These are phyloP conservation scores for Bemisia tabaci DNA, from an alignment of 1,140 invertebrate species.

Conservation along the genomic window DNA sequence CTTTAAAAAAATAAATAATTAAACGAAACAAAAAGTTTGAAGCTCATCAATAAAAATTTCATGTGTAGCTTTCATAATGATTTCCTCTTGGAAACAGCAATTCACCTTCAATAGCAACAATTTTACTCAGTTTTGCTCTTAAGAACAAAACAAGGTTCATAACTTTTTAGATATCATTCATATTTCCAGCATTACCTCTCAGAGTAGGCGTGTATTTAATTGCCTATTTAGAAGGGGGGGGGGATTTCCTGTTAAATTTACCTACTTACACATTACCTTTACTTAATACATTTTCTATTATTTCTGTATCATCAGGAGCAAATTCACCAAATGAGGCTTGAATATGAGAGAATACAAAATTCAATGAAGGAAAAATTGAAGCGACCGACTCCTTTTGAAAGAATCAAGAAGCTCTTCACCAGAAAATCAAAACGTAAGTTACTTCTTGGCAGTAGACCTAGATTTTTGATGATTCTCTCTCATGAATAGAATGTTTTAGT, in stretches of 20 bases:
- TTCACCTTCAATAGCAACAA: neutral
- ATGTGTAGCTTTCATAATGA: neutral
- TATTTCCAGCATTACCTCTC: neutral
- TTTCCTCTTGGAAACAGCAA: neutral
- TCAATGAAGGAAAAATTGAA: slow-evolving; percentile 54
- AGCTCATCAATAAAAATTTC: neutral
- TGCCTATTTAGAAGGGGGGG: neutral
- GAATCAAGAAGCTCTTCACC: slow-evolving; percentile 59
- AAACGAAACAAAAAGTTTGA: neutral
- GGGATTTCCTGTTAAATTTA: neutral
- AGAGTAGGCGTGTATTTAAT: neutral
- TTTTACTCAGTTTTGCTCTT: neutral
- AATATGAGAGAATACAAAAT: slow-evolving; percentile 67
- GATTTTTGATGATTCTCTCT: too few species aligned
- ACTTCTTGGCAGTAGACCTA: too few species aligned
- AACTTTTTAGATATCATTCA: neutral
- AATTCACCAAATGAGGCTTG: slow-evolving; percentile 56
- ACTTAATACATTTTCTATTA: slow-evolving; percentile 2
- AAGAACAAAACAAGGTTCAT: neutral
- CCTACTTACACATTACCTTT: slow-evolving; percentile 1
- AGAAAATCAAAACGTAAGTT: slow-evolving; percentile 38
- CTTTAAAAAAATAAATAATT: neutral
- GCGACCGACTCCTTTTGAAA: slow-evolving; percentile 59
- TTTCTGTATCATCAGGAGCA: slow-evolving; percentile 37
- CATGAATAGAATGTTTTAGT: too few species aligned